Conservation (phyloP, 2,888 invertebrate genomes). For the Leptopterna dolabrata region DNA sequence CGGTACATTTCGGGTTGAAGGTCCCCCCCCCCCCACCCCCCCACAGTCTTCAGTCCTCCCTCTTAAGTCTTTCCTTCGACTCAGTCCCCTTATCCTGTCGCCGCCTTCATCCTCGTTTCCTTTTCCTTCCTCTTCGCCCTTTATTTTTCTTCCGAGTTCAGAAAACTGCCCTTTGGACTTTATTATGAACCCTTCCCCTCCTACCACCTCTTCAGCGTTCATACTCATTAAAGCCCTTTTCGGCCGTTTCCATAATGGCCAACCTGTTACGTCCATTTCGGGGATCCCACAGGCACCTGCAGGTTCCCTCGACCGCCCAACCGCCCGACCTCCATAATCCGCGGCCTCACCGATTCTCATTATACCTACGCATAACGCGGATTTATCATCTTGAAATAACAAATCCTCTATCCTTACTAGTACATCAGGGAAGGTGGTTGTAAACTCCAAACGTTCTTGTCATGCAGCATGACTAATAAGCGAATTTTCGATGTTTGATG, state of each 20-base stretch:
- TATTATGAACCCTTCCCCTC: neutral
- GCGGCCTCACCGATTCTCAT: neutral
- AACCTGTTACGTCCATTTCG: slow-evolving; percentile 41
- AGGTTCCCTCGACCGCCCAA: neutral
- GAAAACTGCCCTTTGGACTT: slow-evolving; percentile 4
- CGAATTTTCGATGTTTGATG: too few species aligned
- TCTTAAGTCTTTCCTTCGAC: neutral
- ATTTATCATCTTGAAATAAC: too few species aligned
- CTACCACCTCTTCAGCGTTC: too few species aligned
- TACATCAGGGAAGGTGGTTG: too few species aligned
- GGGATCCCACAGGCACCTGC: neutral
- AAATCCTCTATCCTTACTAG: too few species aligned
- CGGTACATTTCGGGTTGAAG: neutral
- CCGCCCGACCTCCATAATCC: neutral
- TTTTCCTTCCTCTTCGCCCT: neutral
- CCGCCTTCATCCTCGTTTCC: neutral
- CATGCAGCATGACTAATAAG: too few species aligned
- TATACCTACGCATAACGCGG: too few species aligned
- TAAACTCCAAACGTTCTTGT: too few species aligned
- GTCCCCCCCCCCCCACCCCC: neutral
- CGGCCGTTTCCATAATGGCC: slow-evolving; percentile 42
- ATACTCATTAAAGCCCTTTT: slow-evolving; percentile 25
- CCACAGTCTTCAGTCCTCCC: neutral
- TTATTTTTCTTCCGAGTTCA: neutral
- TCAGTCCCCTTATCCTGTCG: neutral